Conservation (phyloP, 1,140 invertebrate species). For the Drosophila kikkawai region DNA sequence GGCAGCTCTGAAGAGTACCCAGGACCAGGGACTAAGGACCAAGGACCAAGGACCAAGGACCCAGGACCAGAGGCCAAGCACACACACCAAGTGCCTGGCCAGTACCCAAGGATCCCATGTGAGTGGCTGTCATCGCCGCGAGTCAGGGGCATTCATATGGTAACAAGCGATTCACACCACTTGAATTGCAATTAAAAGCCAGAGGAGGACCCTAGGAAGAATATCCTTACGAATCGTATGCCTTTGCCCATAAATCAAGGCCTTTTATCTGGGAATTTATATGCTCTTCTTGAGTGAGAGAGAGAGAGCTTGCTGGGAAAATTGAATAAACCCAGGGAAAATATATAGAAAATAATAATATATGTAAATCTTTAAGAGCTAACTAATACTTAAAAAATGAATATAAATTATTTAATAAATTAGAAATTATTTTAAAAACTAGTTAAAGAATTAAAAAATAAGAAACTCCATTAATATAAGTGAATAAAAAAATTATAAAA, state of each 20-base stretch:
- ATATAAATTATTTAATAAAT: no score
- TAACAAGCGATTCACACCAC: constrained; percentile 52
- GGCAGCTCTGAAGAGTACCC: constrained; percentile 21
- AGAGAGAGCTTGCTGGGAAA: not conserved
- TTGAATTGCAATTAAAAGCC: constrained; percentile 67
- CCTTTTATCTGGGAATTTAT: constrained; percentile 13
- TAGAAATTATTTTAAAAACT: no score
- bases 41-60: constrained; percentile 9
- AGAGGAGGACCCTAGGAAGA: not conserved
- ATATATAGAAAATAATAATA: no score
- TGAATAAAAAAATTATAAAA: no score
- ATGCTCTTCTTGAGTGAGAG: not conserved
- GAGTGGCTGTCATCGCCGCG: constrained; percentile 52
- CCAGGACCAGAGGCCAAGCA: constrained; percentile 9
- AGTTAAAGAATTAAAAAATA: no score
- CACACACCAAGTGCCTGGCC: constrained; percentile 2
- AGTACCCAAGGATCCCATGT: constrained; percentile 15
- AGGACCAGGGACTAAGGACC: constrained; percentile 2
- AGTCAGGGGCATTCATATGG: constrained; percentile 52
- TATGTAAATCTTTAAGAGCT: no score
- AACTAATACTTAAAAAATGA: no score
- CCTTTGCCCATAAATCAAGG: constrained; percentile 12
- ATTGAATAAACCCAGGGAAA: not conserved
- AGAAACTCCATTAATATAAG: no score
- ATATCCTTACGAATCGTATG: not conserved